A percentile compares a stretch with the other conserved stretches of the same genome.
These are phyloP conservation scores for Sabatieria punctata DNA, from an alignment of 2,888 invertebrate species.

Conservation along the genomic window DNA sequence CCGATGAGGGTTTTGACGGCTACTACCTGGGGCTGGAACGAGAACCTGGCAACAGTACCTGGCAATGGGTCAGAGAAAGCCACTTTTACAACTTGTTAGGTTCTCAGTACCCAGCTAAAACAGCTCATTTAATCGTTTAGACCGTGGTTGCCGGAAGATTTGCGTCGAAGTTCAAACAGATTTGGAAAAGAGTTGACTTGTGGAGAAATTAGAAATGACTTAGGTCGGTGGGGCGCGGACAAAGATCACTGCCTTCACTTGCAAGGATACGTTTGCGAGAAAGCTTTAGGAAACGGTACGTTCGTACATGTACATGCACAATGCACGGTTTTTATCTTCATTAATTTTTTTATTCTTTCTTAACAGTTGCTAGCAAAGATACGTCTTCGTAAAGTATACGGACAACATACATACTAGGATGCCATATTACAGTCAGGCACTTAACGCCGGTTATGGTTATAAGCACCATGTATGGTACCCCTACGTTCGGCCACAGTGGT, in stretches of 20 bases:
- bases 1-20: not conserved
- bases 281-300: not conserved
- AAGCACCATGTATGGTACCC: too few species aligned
- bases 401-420: too few species aligned
- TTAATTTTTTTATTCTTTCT: not conserved
- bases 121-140: not conserved
- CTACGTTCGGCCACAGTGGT: too few species aligned
- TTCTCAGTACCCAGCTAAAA: not conserved
- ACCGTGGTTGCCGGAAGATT: not conserved
- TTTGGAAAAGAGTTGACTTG: not conserved
- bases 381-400: not conserved
- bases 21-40: not conserved
- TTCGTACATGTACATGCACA: too few species aligned
- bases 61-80: not conserved
- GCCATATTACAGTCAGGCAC: too few species aligned
- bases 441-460: too few species aligned
- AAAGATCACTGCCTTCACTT: slow-evolving; percentile 1
- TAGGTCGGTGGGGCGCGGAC: slow-evolving; percentile 4
- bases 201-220: not conserved
- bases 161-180: not conserved
- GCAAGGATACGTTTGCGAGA: slow-evolving; percentile 6
- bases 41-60: not conserved
- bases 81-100: not conserved
- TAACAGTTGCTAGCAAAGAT: not conserved
- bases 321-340: too few species aligned